Percentiles rank a stretch among this genome's conserved stretches.
These are phyloP conservation scores for Diarsia rubi DNA, from an alignment of 2,888 invertebrate genomes.

Conservation along the genomic window DNA sequence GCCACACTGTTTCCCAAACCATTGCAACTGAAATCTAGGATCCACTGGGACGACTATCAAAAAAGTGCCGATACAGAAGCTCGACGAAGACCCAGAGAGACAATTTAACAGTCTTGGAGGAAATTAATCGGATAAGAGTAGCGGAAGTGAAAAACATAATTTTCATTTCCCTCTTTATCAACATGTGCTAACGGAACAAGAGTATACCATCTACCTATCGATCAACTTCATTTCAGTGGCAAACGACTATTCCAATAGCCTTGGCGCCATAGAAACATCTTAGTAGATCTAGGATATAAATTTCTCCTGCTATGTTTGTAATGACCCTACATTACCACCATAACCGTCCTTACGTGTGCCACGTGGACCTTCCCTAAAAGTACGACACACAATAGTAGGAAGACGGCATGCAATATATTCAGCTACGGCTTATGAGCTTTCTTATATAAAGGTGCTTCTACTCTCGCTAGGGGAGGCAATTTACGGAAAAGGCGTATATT, in stretches of 20 bases:
- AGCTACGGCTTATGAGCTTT: constrained; percentile 29
- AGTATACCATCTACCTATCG: neutral
- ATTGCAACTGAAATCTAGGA: too few relatives aligned
- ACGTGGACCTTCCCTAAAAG: neutral
- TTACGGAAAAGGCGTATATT: constrained; percentile 34
- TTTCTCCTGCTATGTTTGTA: too few relatives aligned
- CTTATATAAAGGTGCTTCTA: constrained; percentile 1
- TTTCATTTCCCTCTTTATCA: too few relatives aligned
- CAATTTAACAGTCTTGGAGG: too few relatives aligned
- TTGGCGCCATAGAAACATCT: neutral
- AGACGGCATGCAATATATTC: constrained; percentile 47
- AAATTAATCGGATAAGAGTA: too few relatives aligned
- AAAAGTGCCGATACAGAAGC: too few relatives aligned
- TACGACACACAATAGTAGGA: constrained; percentile 12
- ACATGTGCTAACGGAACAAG: too few relatives aligned
- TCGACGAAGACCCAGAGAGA: too few relatives aligned
- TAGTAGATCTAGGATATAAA: neutral
- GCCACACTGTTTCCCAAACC: too few relatives aligned
- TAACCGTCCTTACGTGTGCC: constrained; percentile 25
- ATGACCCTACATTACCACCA: constrained; percentile 2
- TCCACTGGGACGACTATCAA: too few relatives aligned
- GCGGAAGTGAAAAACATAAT: too few relatives aligned
- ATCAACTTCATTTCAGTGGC: neutral
- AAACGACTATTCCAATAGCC: neutral
- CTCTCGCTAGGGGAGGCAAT: constrained; percentile 22